phyloP scores from a whole-genome alignment of 2,113 vertebrate species.

The Aspiorhynchus laticeps region DNA sequence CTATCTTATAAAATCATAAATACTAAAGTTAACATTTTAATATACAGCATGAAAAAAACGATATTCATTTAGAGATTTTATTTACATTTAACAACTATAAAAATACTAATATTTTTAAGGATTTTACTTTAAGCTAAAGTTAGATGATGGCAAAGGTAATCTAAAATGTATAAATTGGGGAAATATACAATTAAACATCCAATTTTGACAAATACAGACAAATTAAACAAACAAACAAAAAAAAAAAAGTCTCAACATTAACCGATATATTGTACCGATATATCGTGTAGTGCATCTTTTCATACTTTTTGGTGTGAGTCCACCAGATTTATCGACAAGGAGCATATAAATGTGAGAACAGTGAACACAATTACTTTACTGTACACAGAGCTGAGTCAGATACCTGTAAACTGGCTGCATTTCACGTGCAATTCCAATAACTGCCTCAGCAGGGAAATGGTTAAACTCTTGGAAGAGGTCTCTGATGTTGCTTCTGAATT shows the following conservation, averaged over 20 bases:
- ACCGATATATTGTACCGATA: background rate
- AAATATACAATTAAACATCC: too few species aligned
- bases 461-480: slow-evolving; percentile 93
- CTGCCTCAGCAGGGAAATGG: slow-evolving; percentile 81
- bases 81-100: too few species aligned
- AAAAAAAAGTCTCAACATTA: background rate
- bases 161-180: too few species aligned
- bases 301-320: background rate
- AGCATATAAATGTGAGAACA: background rate
- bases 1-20: background rate
- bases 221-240: too few species aligned
- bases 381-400: background rate
- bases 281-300: background rate
- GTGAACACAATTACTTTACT: background rate
- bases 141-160: too few species aligned
- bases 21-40: background rate
- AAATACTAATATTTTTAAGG: too few species aligned
- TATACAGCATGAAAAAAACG: background rate
- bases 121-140: too few species aligned
- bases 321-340: background rate
- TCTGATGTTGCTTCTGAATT: slow-evolving; percentile 89
- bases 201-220: too few species aligned
- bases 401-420: slow-evolving; percentile 99
- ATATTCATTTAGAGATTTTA: too few species aligned
- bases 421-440: slow-evolving; percentile 91